A percentile compares a stretch with the other conserved stretches of the same genome.
phyloP scores from a whole-genome alignment of 1,140 invertebrate genomes.

The Drosophila jambulina region DNA sequence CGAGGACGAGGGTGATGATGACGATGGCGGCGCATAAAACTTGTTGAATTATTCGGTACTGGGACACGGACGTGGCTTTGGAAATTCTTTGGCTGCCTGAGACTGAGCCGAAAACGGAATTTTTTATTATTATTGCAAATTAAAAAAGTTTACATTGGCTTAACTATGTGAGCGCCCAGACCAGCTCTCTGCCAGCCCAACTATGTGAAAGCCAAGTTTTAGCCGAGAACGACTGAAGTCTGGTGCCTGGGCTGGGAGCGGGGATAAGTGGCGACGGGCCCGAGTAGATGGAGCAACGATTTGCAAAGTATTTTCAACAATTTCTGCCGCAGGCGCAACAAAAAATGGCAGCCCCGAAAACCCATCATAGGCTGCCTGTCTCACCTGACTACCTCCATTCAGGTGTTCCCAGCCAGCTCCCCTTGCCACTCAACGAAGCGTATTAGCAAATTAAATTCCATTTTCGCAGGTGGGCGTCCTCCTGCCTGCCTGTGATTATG shows the following conservation, averaged over 20 bases:
- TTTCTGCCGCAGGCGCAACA: conserved; percentile 62
- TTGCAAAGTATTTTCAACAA: conserved; percentile 74
- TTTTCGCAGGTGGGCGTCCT: conserved; percentile 52
- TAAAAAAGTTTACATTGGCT: conserved; percentile 81
- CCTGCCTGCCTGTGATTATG: conserved; percentile 54
- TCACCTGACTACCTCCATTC: conserved; percentile 33
- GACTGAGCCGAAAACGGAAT: conserved; percentile 52
- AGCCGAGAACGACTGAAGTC: conserved; percentile 39
- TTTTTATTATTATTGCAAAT: conserved; percentile 84
- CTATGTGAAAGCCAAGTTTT: conserved; percentile 78
- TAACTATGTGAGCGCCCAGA: conserved; percentile 67
- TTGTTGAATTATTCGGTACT: conserved; percentile 75
- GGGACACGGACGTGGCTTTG: conserved; percentile 49
- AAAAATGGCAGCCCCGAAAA: conserved; percentile 44
- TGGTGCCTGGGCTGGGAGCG: conserved; percentile 1
- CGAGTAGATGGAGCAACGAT: conserved; percentile 32
- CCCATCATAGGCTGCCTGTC: conserved; percentile 46
- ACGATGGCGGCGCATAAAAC: conserved; percentile 69
- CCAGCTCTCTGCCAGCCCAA: conserved; percentile 32
- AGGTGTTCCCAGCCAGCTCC: neutral
- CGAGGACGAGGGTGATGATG: conserved; percentile 13
- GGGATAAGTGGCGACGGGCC: neutral
- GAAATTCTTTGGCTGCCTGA: conserved; percentile 36
- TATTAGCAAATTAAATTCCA: conserved; percentile 77
- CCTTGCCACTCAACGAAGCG: conserved; percentile 28